Base-by-base conservation (phyloP, 2,797 vertebrate genomes). In the Acestrorhynchus altus region DNA sequence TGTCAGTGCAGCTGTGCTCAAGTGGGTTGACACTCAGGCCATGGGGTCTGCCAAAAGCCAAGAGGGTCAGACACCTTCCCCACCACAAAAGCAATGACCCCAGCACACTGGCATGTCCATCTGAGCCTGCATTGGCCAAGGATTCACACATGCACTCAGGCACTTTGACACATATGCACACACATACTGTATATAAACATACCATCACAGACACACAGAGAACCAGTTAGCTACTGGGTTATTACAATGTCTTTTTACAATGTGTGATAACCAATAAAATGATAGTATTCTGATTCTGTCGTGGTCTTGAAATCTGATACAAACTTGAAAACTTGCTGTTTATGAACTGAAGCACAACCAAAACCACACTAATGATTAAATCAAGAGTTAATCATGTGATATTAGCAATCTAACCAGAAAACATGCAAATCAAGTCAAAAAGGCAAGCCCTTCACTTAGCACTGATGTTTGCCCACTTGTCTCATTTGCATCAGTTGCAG, bases 1-100 rank as follows among this genome's bases (percentile, higher is more conserved):
- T 87, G 86, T 88, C 86, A 81, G 78, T 16, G 61, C 86, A 89
- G 88, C 86, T 88, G 88, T 77, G 76, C 77, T 74, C 83, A 78
- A 84, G 73, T 82, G 83, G 84, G 84, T 88, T 87, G 80, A 86
- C 84, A 86, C 79, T 74, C 56, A 42, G 85, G 84, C 85, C 77
- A 81, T 3, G 35, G 82, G 84, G 86, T 87, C 82, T 86, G 81
- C 80, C 84, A 84, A 83, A 86, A 87, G 85, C 81, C 83, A 88
- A 84, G 54, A 80, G 86, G 87, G 86, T 87, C 86, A 87, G 82
- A 84, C 84, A 84, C 81, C 83, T 85, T 84, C 76, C 77, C 67
- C 73, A 83, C 64, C 71, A 79, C 83, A 84, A 85, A 84, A 86
- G 81, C 73, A 83, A 82, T 81, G 76, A 86, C 82, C 74, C 65